Base-by-base conservation (phyloP, 1,140 invertebrate genomes). In the Zelostemma sp. region DNA sequence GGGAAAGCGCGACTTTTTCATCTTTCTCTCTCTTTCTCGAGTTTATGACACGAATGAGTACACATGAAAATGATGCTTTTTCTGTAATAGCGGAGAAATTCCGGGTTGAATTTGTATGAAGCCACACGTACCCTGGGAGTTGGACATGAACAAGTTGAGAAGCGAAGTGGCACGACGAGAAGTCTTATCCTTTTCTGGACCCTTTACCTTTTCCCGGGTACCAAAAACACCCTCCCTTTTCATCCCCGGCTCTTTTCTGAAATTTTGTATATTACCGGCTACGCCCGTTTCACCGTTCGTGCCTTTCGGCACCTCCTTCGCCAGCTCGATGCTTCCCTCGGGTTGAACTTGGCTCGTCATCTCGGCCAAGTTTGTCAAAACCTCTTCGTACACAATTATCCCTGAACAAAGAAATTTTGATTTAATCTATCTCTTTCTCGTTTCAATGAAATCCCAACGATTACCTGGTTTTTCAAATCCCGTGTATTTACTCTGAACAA, bases 101-200 rank as follows among this genome's bases (percentile, higher is more conserved):
- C n/a, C n/a, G n/a, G n/a, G n/a, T n/a, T n/a, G n/a, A n/a, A n/a
- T n/a, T 35, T 35, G 33, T 35, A 35, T 72, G 59, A 65, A 68
- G 40, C 61, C 15, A 51, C 61, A 85, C 83, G 81, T 95, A 91
- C 93, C 94, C 91, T 95, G 93, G 87, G 93, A 94, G 88, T 94
- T 94, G 88, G 93, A 93, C 88, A 95, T 94, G 89, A 96, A 96
- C 87, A 96, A 90, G 90, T 96, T 96, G 85, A 96, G 90, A 82
- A 96, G 90, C 85, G 94, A 96, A 84, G 94, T 95, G 86, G 95
- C 95, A 88, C 94, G 92, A 86, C 93, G 92, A 84, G 93, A 95
- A 86, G 92, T 89, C 90, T 94, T 94, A 68, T 82, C 74, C 78
- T 86, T 88, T 68, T 88, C 87, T 63, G 80, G 79, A 58, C 81